Evolutionary conservation across 2,113 vertebrate genomes (phyloP).

Genomic region (Oryzias curvinotus): DNA sequence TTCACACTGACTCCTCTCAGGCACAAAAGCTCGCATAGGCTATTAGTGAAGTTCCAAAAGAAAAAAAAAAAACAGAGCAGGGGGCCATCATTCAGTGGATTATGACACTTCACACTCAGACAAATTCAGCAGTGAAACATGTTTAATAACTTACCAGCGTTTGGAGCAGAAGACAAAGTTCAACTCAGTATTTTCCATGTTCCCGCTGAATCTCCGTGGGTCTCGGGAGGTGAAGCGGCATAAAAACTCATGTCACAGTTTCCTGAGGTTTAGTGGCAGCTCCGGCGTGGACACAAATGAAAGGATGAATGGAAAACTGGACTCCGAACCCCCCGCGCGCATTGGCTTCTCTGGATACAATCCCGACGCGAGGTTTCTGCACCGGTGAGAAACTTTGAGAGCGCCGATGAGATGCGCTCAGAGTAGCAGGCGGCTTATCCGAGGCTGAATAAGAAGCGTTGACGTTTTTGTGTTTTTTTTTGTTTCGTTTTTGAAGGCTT

Average conservation of each 20-base stretch:
- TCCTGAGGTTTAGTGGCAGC: constrained; percentile 19
- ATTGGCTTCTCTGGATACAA: neutral
- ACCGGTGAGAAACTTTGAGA: constrained; percentile 68
- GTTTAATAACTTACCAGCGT: constrained; percentile 69
- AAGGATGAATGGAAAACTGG: neutral
- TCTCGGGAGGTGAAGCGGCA: constrained; percentile 15
- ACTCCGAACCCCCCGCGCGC: constrained; percentile 23
- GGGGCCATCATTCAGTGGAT: neutral
- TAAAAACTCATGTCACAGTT: constrained; percentile 61
- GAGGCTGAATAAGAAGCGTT: constrained; percentile 33
- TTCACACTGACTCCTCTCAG: constrained; percentile 6
- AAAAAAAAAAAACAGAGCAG: neutral
- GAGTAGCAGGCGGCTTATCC: constrained; percentile 52
- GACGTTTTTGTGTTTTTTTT: constrained; percentile 9
- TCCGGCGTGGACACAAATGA: constrained; percentile 8
- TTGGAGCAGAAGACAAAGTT: constrained; percentile 67
- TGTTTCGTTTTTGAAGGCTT: constrained; percentile 46
- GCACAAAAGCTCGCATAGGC: neutral
- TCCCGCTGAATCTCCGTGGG: constrained; percentile 35
- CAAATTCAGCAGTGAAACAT: neutral
- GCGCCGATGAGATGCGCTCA: constrained; percentile 20
- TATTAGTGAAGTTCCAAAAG: neutral
- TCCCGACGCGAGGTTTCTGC: constrained; percentile 30
- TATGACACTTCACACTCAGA: neutral
- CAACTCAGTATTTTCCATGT: constrained; percentile 63